Base-by-base conservation (phyloP, 2,797 vertebrate genomes). In the Sebastolobus alascanus region DNA sequence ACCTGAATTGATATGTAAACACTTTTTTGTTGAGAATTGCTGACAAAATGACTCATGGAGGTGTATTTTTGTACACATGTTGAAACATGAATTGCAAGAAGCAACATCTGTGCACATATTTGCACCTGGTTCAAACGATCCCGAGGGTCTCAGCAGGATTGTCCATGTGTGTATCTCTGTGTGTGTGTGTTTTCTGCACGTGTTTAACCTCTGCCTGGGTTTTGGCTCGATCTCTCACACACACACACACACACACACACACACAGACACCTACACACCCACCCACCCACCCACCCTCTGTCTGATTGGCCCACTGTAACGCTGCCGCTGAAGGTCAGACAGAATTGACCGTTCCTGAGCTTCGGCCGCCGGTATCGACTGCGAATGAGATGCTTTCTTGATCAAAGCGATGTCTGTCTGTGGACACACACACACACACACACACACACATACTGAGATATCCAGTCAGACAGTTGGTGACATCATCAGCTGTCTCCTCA, bases 301-400 rank as follows among this genome's bases (percentile, higher is more conserved):
- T 82, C 81, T 91, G 91, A 94, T 92, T 90, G 90, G 85, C 75
- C 82, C 87, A 89, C 90, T 91, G 90, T 93, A 84, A 86, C 40
- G 71, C 89, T 60, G 73, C 82, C 1, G 61, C 87, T 94, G 95
- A 96, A 96, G 95, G 95, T 96, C 95, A 95, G 88, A 91, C 86
- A 54, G 92, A 92, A 95, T 95, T 95, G 94, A 95, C 93, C 89
- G 79, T 52, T 86, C 71, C 78, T 68, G 87, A 94, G 92, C 90
- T 87, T 76, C 22, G 61, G 80, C 78, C 77, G 52, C 81, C 58
- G 37, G 77, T 85, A 91, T 94, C 58, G 95, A 95, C 94, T 94
- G 77, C 87, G 92, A 94, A 95, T 94, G 92, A 94, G 92, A 89
- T 61, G 76, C 83, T 93, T 79, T 90, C 84, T 90, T 86, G 88